These are phyloP conservation scores for Caenorhabditis sp. DNA, from an alignment of 2,888 invertebrate species.

Conservation along the genomic window DNA sequence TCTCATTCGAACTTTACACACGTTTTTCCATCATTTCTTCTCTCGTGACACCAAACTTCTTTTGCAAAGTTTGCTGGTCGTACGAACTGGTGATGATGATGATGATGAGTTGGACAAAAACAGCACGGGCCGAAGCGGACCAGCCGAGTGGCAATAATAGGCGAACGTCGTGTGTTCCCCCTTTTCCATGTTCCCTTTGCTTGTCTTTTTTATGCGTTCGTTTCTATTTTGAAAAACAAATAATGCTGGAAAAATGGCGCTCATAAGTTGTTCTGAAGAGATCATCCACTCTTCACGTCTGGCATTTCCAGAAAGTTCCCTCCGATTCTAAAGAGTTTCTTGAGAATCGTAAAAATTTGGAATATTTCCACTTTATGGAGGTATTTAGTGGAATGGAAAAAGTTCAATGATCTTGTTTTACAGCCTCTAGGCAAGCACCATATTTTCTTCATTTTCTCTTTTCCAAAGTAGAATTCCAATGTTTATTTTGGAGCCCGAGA, in stretches of 20 bases:
- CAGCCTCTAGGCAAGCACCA: background rate
- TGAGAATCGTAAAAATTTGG: background rate
- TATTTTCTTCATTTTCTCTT: background rate
- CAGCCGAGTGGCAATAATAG: conserved; percentile 31
- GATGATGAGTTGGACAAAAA: background rate
- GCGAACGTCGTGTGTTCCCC: background rate
- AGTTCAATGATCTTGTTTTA: background rate
- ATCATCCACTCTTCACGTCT: no score
- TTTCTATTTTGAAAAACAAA: conserved; percentile 10
- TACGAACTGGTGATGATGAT: background rate
- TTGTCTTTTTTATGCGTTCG: background rate
- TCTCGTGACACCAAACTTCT: background rate
- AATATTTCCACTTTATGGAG: background rate
- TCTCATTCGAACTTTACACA: conserved; percentile 16
- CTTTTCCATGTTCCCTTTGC: background rate
- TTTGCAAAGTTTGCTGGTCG: background rate
- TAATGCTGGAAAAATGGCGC: background rate
- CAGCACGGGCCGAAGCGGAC: background rate
- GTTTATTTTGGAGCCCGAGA: background rate
- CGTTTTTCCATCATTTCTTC: conserved; percentile 2
- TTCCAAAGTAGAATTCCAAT: background rate
- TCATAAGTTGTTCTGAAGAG: background rate
- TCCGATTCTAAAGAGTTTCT: no score
- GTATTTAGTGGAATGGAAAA: no score
- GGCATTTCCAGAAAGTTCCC: no score